These are phyloP conservation scores for Alfaro cultratus DNA, from an alignment of 2,797 vertebrate species.

Conservation along the genomic window DNA sequence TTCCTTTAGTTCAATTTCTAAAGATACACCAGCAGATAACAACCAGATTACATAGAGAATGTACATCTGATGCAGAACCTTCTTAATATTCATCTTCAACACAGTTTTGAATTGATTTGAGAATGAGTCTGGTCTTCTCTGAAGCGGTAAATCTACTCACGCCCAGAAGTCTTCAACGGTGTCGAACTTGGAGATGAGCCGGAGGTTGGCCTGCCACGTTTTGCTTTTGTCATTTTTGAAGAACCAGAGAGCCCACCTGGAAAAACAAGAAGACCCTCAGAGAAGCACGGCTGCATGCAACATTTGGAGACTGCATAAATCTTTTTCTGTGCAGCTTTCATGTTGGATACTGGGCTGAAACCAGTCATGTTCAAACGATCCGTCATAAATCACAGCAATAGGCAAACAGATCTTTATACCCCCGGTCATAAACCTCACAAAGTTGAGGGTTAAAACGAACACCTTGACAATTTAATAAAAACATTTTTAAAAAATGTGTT, in stretches of 20 bases:
- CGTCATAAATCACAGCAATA: not conserved
- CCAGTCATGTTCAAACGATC: not conserved
- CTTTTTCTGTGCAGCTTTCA: not conserved
- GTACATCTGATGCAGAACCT: not conserved
- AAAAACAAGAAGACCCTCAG: not conserved
- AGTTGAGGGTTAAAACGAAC: not conserved
- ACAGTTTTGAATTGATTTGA: not conserved
- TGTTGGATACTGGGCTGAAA: not conserved
- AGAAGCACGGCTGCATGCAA: rapidly evolving
- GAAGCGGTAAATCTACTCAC: constrained; percentile 73
- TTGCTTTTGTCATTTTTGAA: constrained; percentile 99
- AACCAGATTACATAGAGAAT: not conserved
- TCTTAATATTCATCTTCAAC: not conserved
- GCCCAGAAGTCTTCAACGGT: constrained; percentile 99
- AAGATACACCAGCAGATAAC: not conserved
- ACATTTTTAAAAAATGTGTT: not conserved
- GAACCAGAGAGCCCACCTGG: constrained; percentile 98
- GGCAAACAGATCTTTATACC: not conserved
- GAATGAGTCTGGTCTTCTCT: not conserved
- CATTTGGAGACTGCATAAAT: not conserved
- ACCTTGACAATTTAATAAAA: not conserved
- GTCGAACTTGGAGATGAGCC: constrained; percentile 96
- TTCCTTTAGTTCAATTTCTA: not conserved
- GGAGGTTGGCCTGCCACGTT: constrained; percentile 98
- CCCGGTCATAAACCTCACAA: not conserved